These are phyloP conservation scores for Keiferia lycopersicella DNA, from an alignment of 2,888 invertebrate genomes.

Conservation along the genomic window DNA sequence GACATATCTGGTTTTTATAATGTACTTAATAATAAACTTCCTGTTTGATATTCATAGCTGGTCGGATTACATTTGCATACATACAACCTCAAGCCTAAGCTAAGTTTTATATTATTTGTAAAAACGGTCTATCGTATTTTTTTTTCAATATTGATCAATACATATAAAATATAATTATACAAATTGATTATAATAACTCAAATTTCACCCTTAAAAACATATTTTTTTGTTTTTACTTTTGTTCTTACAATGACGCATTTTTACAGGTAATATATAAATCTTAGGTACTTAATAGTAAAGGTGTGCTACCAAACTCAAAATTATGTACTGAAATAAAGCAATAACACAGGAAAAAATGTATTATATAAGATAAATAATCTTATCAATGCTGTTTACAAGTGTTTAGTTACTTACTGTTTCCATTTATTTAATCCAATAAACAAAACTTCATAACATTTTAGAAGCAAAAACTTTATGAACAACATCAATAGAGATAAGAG, in stretches of 20 bases:
- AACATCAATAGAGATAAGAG: constrained; percentile 58
- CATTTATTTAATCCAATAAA: neutral
- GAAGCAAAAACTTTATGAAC: neutral
- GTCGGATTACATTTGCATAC: neutral
- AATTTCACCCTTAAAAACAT: neutral
- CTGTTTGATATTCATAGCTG: constrained; percentile 31
- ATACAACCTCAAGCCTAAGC: neutral
- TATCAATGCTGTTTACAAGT: neutral
- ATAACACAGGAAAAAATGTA: constrained; percentile 10
- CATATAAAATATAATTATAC: no score
- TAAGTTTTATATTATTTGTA: neutral
- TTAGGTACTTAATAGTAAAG: neutral
- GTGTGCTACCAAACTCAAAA: neutral
- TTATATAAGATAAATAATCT: constrained; percentile 4
- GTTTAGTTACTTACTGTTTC: neutral
- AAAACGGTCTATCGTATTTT: neutral
- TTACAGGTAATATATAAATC: constrained; percentile 1
- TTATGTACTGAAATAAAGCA: constrained; percentile 15
- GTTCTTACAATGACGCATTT: neutral
- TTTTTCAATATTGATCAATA: neutral
- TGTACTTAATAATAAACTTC: constrained; percentile 55
- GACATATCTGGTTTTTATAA: constrained; percentile 76
- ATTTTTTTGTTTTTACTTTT: neutral
- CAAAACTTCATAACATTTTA: neutral
- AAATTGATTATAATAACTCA: neutral